These are phyloP conservation scores for Tiliacea aurago DNA, from an alignment of 2,888 invertebrate species.

Conservation along the genomic window DNA sequence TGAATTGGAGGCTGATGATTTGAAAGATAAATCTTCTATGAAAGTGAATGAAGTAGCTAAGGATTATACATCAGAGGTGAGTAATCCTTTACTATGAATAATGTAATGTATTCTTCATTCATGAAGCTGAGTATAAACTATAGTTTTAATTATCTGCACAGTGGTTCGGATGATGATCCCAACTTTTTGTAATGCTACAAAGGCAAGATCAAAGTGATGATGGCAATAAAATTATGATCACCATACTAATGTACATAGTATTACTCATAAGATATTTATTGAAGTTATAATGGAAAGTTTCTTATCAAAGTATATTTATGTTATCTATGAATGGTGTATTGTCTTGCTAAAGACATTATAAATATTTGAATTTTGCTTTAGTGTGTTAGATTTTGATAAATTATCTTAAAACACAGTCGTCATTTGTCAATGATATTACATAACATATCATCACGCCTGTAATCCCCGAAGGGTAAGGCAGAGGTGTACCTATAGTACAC, in stretches of 20 bases:
- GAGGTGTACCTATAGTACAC: too few species aligned
- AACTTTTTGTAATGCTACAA: background rate
- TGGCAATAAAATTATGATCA: background rate
- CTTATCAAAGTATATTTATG: conserved; percentile 48
- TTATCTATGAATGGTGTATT: conserved; percentile 53
- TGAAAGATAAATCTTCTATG: background rate
- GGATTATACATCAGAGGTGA: conserved; percentile 43
- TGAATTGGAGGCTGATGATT: background rate
- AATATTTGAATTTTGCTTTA: conserved; percentile 25
- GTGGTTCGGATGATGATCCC: background rate
- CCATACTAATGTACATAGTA: background rate
- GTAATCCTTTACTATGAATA: background rate
- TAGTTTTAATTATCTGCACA: background rate
- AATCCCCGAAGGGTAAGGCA: too few species aligned
- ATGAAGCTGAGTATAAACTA: background rate
- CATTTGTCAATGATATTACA: background rate
- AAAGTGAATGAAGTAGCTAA: conserved; percentile 20
- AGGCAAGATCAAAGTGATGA: background rate
- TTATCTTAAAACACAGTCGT: background rate
- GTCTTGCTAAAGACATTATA: conserved; percentile 17
- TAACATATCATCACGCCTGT: too few species aligned
- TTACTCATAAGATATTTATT: too few species aligned
- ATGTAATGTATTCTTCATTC: background rate
- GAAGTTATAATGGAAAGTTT: conserved; percentile 28
- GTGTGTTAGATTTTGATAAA: background rate